phyloP scores from a whole-genome alignment of 2,113 vertebrate species.

The Capra hircus region DNA sequence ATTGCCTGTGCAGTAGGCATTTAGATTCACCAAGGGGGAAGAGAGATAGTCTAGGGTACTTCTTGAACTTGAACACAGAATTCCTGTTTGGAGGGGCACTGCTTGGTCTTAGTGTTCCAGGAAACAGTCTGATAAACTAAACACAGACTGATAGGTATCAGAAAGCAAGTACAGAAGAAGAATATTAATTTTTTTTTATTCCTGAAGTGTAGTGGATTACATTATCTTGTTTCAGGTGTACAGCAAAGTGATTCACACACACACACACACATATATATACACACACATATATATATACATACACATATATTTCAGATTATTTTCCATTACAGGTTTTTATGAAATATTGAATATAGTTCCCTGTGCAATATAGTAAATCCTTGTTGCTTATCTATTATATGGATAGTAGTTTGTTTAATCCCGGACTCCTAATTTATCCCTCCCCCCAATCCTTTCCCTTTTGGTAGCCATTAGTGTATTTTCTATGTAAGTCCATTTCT shows the following conservation, averaged over 20 bases:
- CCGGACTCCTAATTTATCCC: neutral
- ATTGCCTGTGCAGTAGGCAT: neutral
- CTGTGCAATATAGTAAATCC: neutral
- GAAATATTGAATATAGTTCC: neutral
- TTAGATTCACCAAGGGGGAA: neutral
- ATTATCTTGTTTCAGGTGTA: neutral
- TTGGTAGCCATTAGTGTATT: neutral
- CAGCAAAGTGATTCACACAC: neutral
- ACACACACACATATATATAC: neutral
- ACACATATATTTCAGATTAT: neutral
- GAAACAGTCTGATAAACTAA: neutral
- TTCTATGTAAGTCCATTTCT: neutral
- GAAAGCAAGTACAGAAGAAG: neutral
- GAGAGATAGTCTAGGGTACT: neutral
- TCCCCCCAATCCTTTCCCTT: neutral
- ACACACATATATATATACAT: neutral
- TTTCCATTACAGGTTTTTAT: neutral
- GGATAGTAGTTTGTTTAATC: neutral
- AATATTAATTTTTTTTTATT: neutral
- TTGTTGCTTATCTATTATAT: neutral
- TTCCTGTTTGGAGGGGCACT: neutral
- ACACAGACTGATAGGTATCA: neutral
- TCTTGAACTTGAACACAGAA: neutral
- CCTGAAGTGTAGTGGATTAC: neutral
- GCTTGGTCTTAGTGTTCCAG: neutral